Conservation (phyloP, 2,797 vertebrate species). For the Phoxinus dragarum region DNA sequence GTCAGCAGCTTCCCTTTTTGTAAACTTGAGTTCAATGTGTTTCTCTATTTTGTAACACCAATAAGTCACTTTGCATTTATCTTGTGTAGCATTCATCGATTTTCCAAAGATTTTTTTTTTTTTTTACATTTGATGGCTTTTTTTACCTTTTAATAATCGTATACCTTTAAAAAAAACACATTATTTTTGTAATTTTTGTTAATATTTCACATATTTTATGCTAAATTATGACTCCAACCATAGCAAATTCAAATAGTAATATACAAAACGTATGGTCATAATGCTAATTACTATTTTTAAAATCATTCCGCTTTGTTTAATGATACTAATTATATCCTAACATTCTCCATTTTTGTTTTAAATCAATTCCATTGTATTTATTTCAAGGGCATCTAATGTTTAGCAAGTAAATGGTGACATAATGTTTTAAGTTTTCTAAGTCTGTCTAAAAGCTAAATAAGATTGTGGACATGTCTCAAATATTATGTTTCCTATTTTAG, state of each 20-base stretch:
- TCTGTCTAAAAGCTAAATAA: constrained; percentile 7
- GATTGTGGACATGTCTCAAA: background rate
- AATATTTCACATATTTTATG: background rate
- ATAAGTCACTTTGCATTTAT: constrained; percentile 13
- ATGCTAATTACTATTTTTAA: background rate
- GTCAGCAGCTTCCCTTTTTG: constrained; percentile 10
- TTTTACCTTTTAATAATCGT: background rate
- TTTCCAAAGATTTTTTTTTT: background rate
- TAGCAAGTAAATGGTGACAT: no score
- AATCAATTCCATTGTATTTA: background rate
- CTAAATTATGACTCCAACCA: background rate
- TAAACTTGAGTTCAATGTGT: background rate
- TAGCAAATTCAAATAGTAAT: background rate
- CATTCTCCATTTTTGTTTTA: background rate
- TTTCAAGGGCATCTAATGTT: background rate
- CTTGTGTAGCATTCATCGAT: background rate
- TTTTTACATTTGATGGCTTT: background rate
- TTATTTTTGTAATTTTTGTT: background rate
- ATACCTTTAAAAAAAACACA: background rate
- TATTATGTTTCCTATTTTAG: constrained; percentile 24
- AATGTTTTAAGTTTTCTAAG: background rate
- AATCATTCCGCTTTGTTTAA: background rate
- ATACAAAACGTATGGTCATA: background rate
- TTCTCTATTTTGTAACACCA: constrained; percentile 24
- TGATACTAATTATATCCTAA: background rate